phyloP scores from a whole-genome alignment of 2,888 invertebrate genomes.

The Phragmatobia fuliginosa region DNA sequence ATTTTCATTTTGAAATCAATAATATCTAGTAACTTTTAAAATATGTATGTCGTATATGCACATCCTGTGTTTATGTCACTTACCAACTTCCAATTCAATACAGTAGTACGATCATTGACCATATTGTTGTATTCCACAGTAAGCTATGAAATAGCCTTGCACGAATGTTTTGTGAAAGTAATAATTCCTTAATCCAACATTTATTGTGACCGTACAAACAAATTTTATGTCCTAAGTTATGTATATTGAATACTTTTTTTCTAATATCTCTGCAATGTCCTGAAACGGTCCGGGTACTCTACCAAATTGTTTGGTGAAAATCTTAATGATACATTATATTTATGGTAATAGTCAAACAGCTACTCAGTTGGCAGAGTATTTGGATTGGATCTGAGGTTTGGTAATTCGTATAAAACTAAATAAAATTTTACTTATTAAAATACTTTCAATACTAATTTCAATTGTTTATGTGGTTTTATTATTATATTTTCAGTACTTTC shows the following conservation, averaged over 20 bases:
- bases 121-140: neutral
- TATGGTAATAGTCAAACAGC: neutral
- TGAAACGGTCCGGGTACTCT: neutral
- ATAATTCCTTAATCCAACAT: neutral
- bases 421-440: no score
- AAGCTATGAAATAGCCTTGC: neutral
- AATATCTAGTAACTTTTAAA: no score
- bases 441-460: neutral
- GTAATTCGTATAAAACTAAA: neutral
- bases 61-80: neutral
- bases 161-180: neutral
- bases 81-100: neutral
- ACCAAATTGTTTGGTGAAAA: neutral
- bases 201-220: neutral
- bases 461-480: neutral
- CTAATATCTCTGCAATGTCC: neutral
- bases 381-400: neutral
- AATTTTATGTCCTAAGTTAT: neutral
- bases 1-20: no score
- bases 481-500: slow-evolving; percentile 91
- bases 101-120: neutral
- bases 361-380: neutral
- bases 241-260: neutral
- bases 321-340: neutral
- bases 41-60: no score